These are phyloP conservation scores for Apis dorsata DNA, from an alignment of 1,140 invertebrate genomes.

Conservation along the genomic window DNA sequence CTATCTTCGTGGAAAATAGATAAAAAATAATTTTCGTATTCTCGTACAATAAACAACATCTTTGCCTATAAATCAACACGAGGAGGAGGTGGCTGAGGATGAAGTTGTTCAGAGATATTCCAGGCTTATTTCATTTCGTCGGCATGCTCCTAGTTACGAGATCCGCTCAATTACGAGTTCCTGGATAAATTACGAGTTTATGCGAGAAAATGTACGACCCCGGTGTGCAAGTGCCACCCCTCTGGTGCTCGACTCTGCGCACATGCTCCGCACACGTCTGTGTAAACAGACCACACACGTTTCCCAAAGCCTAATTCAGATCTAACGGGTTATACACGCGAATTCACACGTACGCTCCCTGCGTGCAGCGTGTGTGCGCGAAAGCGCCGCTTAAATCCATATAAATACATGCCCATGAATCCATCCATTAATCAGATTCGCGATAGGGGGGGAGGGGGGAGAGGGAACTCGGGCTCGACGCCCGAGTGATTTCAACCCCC, in stretches of 20 bases:
- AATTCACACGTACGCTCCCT: constrained; percentile 26
- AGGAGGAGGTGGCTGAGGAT: neutral
- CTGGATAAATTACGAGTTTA: constrained; percentile 63
- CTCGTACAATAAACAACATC: constrained; percentile 17
- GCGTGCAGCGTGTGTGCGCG: constrained; percentile 1
- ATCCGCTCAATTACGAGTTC: constrained; percentile 59
- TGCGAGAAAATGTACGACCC: constrained; percentile 45
- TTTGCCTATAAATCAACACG: constrained; percentile 44
- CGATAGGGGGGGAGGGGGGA: constrained; percentile 68
- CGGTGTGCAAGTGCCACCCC: constrained; percentile 8
- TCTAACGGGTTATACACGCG: constrained; percentile 31
- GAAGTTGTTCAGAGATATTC: constrained; percentile 16
- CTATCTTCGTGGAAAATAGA: neutral
- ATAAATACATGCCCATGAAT: constrained; percentile 70
- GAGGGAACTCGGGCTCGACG: constrained; percentile 34
- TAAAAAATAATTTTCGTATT: neutral
- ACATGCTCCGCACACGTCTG: constrained; percentile 11
- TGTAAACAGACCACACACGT: constrained; percentile 43
- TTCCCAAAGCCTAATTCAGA: constrained; percentile 41
- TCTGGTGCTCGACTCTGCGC: constrained; percentile 18
- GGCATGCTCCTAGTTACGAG: constrained; percentile 37
- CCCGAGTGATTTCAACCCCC: constrained; percentile 75
- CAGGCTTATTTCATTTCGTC: constrained; percentile 54
- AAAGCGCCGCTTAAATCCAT: constrained; percentile 68
- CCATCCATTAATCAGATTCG: constrained; percentile 77